These are phyloP conservation scores for Sebastes dallii DNA, from an alignment of 2,797 vertebrate genomes.

Conservation along the genomic window DNA sequence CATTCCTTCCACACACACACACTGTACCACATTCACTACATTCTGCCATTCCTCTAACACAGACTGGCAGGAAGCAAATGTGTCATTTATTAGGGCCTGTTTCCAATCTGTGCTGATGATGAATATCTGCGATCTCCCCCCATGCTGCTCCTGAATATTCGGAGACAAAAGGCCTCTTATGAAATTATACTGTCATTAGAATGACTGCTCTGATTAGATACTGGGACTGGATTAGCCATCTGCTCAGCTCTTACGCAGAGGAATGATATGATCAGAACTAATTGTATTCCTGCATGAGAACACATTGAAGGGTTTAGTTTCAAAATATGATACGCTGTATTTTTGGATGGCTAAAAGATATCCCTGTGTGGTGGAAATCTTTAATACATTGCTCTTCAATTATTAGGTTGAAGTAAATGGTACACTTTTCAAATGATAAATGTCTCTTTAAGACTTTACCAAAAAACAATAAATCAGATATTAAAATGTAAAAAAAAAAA, in stretches of 20 bases:
- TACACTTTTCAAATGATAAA: not conserved
- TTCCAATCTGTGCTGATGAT: constrained; percentile 72
- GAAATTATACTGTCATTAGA: constrained; percentile 76
- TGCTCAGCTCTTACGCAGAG: constrained; percentile 64
- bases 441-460: not conserved
- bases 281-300: constrained; percentile 52
- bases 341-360: constrained; percentile 28
- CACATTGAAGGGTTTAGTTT: constrained; percentile 53
- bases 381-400: not conserved
- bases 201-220: constrained; percentile 72
- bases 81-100: constrained; percentile 75
- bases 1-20: constrained; percentile 31
- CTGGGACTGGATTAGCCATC: constrained; percentile 79
- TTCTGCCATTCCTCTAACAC: constrained; percentile 61
- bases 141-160: constrained; percentile 66
- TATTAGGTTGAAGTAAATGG: not conserved
- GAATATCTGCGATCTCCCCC: constrained; percentile 59
- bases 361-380: constrained; percentile 26
- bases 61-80: constrained; percentile 75
- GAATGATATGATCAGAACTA: constrained; percentile 62
- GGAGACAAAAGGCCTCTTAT: constrained; percentile 73
- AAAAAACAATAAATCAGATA: not conserved
- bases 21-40: constrained; percentile 54
- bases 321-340: constrained; percentile 39
- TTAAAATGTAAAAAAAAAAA: not conserved